These are phyloP conservation scores for Cryptomyrus ogoouensis DNA, from an alignment of 2,113 vertebrate species.

Conservation along the genomic window DNA sequence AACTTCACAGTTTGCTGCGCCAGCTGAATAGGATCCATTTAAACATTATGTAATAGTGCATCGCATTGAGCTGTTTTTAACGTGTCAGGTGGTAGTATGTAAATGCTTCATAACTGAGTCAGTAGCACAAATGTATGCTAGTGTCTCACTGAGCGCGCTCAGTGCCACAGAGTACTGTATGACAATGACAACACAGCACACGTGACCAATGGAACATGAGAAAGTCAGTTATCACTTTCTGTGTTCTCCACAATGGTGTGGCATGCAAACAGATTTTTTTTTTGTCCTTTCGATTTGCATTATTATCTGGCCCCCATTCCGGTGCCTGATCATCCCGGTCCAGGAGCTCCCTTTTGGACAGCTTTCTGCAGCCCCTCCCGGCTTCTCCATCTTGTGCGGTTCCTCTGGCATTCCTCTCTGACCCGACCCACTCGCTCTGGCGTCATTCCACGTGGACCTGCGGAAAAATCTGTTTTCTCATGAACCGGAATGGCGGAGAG, in stretches of 20 bases:
- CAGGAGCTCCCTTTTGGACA: not conserved
- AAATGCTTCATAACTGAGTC: not conserved
- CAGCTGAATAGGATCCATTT: not conserved
- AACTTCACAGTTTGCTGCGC: not conserved
- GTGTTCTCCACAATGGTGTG: not conserved
- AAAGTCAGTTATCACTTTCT: not conserved
- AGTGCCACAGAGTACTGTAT: not conserved
- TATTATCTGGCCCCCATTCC: not conserved
- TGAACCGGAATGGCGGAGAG: constrained; percentile 39
- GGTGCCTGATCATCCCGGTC: not conserved
- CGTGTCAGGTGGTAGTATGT: not conserved
- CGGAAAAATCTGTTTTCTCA: constrained; percentile 47
- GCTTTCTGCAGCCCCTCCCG: not conserved
- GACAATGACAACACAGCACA: not conserved
- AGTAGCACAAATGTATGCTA: not conserved
- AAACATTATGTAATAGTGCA: not conserved
- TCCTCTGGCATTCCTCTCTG: not conserved
- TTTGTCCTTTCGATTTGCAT: not conserved
- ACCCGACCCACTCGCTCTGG: constrained; percentile 21
- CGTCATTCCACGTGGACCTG: constrained; percentile 21
- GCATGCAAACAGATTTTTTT: not conserved
- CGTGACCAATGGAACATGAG: not conserved
- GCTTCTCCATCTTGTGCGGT: not conserved
- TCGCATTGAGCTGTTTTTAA: not conserved
- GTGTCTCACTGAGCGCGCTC: not conserved